Evolutionary conservation across 2,113 vertebrate genomes (phyloP).

Genomic region (Nothoprocta perdicaria): DNA sequence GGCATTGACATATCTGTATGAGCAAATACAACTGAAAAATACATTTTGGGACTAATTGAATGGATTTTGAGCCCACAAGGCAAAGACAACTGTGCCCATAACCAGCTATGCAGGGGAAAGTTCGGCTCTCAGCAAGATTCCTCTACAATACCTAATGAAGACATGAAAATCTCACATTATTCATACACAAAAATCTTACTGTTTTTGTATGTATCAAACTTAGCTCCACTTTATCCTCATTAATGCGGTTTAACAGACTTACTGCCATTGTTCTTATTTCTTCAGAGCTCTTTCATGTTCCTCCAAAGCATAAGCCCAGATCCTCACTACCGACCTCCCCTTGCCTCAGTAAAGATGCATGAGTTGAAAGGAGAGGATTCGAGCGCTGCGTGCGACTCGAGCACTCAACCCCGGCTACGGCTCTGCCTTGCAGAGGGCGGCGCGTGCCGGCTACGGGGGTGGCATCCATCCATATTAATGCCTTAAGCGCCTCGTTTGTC

Average conservation of each 20-base stretch:
- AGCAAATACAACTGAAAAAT: neutral
- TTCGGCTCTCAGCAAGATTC: neutral
- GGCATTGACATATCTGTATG: fast-evolving
- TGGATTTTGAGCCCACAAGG: neutral
- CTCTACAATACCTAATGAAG: fast-evolving
- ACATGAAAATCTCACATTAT: fast-evolving
- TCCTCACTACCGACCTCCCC: neutral
- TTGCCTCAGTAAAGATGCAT: neutral
- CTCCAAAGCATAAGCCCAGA: neutral
- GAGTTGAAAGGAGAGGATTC: neutral
- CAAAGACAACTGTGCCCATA: neutral
- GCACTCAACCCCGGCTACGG: neutral
- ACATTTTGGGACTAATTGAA: fast-evolving
- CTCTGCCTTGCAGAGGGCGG: neutral
- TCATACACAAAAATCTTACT: fast-evolving
- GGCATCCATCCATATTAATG: neutral
- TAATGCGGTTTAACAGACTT: neutral
- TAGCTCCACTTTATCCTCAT: neutral
- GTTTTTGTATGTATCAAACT: neutral
- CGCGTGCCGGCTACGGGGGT: neutral
- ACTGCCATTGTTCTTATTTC: neutral
- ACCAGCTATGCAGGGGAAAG: neutral
- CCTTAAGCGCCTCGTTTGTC: neutral
- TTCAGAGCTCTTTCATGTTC: neutral
- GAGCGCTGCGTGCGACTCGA: neutral